Evolutionary conservation across 2,797 vertebrate genomes (phyloP), one percentile per base, ranked within the genome.

Genomic region (Sebastes reedi): DNA sequence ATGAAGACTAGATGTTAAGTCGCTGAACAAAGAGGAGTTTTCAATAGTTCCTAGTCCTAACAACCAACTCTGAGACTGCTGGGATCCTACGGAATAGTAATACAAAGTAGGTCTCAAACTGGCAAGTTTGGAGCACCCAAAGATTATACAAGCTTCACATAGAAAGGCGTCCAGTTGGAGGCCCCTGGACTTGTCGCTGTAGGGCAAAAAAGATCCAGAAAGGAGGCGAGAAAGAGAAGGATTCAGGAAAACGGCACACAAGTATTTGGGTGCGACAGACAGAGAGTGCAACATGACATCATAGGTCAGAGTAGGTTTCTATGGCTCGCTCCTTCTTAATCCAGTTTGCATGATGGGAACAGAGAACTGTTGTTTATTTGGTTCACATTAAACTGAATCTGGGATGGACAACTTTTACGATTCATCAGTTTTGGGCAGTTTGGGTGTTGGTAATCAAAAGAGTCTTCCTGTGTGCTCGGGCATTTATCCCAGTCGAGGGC

Each of bases 231-330:
- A 56, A 13, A 39, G 9, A 64, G 56, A 77, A 1, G 24, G 50
- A 22, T 2, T 3, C 1, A 46, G 65, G 16, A 56, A 61, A 42
- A 25, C 2, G 34, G 12, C 2, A 32, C 52, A 25, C 6, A 52
- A 64, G 66, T 25, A 58, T 64, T 29, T 69, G 78, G 66, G 65
- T 64, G 67, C 60, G 71, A 50, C 68, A 16, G 54, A 46, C 39
- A 56, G 69, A 32, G 54, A 7, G 42, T 18, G n/a, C 27, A 68
- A 61, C 50, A 72, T 83, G 67, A 87, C 77, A 77, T 89, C 83
- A 90, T 27, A 66, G 83, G 79, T 79, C 72, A 81, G 67, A 36
- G 72, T 22, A 67, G 75, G 79, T 62, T 67, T 77, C 67, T 42
- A 12, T 12, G 75, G 36, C 55, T 39, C 4, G 12, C 60, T 73